Evolutionary conservation across 2,113 vertebrate species (phyloP), one percentile per base, ranked within the genome.

Genomic region (Deroptyus accipitrinus): DNA sequence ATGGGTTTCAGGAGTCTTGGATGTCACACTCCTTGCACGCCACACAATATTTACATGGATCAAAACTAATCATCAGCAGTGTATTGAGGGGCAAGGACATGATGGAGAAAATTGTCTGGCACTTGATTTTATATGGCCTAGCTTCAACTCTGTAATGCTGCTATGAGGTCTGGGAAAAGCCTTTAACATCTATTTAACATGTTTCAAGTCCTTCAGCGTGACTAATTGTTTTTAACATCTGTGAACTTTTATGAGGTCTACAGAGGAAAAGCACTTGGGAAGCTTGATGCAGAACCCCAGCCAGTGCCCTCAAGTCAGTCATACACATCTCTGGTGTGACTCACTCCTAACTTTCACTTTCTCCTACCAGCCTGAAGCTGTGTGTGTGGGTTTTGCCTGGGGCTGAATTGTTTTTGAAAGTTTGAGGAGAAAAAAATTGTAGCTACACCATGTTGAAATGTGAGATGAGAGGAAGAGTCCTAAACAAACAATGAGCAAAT

Each of bases 161-260:
- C 33, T 62, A n/a, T 28, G 63, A 83, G 23, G 59, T 68, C 68
- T 90, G 37, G 44, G 66, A 90, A 94, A 91, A 49, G 70, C 1
- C 1, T 74, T 80, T 64, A 88, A 87, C 0, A 11, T 76, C 41
- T 48, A 61, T 54, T 59, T 81, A 86, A 74, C 2, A 3, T 76
- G 13, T 86, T 61, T 86, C 52, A 83, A 35, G 33, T 41, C 52
- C 37, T 83, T 66, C 41, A 49, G 61, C 31, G 27, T 74, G 84
- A 91, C 70, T 92, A 86, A 41, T 59, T 2, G 2, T 88, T 96
- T 91, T 88, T 49, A 82, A 86, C 82, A 87, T 88, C 76, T 93
- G 72, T 92, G 64, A 87, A 77, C 23, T 91, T 95, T 30, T 75
- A 12, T 51, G 17, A 83, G 59, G 49, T 48, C 31, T 93, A 92